Evolutionary conservation across 2,888 invertebrate species (phyloP).

Genomic region (Pollenia griseotomentosa): DNA sequence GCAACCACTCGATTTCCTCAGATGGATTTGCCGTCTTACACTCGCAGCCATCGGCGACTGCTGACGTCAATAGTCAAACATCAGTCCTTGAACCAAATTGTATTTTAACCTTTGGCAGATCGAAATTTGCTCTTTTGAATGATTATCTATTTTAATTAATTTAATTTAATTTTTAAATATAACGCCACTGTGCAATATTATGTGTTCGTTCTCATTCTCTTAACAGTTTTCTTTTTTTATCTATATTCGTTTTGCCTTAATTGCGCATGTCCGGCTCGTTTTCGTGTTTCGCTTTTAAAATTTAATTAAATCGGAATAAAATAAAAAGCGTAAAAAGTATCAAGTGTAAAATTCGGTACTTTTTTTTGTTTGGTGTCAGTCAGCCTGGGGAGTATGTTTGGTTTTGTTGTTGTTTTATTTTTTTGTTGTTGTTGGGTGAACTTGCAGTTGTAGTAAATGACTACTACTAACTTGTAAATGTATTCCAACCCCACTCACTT

Average conservation of each 20-base stretch:
- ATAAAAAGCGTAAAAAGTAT: conserved; percentile 12
- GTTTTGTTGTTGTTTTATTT: background rate
- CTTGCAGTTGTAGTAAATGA: conserved; percentile 63
- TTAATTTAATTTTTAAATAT: background rate
- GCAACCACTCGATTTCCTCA: no score
- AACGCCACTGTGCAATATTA: no score
- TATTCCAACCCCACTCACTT: conserved; percentile 44
- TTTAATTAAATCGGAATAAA: conserved; percentile 29
- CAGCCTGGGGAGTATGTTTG: conserved; percentile 17
- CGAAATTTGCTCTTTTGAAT: no score
- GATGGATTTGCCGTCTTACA: no score
- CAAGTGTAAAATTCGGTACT: conserved; percentile 6
- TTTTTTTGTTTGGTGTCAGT: conserved; percentile 6
- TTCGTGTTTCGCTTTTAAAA: conserved; percentile 1
- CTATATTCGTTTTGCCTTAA: background rate
- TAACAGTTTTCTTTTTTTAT: background rate
- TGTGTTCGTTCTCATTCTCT: background rate
- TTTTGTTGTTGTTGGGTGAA: conserved; percentile 34
- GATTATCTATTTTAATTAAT: no score
- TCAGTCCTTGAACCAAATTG: no score
- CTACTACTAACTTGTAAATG: conserved; percentile 54
- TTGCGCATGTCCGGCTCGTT: conserved; percentile 26
- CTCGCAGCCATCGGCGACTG: no score
- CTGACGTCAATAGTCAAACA: no score
- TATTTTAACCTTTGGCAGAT: no score